phyloP scores from a whole-genome alignment of 2,797 vertebrate genomes.

The Falco columbarius region DNA sequence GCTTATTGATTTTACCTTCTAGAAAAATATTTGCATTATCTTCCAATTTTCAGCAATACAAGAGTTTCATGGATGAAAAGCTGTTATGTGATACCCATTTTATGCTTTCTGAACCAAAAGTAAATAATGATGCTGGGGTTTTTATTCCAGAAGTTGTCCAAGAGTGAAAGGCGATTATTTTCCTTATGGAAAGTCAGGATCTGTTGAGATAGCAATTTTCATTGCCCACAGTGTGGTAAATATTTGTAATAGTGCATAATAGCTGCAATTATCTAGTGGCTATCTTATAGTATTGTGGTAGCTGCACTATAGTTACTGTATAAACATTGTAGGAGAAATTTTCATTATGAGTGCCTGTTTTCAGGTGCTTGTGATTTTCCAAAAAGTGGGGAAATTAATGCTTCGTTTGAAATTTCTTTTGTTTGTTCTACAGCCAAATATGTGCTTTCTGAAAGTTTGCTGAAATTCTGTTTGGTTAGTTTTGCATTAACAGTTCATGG shows the following conservation, averaged over 20 bases:
- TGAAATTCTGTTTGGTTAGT: conserved; percentile 22
- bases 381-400: background rate
- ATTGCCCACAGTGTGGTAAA: background rate
- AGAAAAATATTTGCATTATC: background rate
- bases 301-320: background rate
- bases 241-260: background rate
- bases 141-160: background rate
- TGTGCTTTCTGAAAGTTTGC: background rate
- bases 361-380: conserved; percentile 26
- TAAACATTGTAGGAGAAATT: background rate
- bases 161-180: background rate
- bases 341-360: background rate
- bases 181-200: background rate
- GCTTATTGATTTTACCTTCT: background rate
- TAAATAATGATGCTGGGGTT: background rate
- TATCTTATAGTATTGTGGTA: conserved; percentile 4
- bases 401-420: conserved; percentile 1
- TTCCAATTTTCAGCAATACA: background rate
- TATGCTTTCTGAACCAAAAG: background rate
- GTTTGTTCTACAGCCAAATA: conserved; percentile 3
- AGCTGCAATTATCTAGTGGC: background rate
- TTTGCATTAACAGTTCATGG: background rate
- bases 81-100: background rate
- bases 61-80: background rate
- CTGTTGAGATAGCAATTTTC: background rate